Evolutionary conservation across 2,113 vertebrate species (phyloP).

Genomic region (Philantomba maxwellii): DNA sequence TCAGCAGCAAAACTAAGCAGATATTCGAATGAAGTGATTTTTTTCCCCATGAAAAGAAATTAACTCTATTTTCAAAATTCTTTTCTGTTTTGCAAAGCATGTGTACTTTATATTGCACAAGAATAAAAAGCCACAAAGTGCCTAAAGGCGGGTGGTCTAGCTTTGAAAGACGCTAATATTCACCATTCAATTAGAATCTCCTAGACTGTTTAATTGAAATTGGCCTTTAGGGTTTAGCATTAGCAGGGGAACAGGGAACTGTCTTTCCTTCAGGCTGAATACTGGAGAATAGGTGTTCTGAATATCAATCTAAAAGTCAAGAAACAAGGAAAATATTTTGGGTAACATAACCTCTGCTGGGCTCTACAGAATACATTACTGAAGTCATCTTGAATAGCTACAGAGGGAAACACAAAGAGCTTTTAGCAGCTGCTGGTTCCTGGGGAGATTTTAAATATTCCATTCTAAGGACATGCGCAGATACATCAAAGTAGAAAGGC

Average conservation of each 20-base stretch:
- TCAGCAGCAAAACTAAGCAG: not conserved
- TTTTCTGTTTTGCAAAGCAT: not conserved
- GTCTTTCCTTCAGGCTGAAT: not conserved
- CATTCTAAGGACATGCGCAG: not conserved
- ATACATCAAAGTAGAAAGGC: not conserved
- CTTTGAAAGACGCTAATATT: conserved; percentile 24
- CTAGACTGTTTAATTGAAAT: not conserved
- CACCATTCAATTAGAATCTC: not conserved
- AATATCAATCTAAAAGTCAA: conserved; percentile 26
- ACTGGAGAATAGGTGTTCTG: not conserved
- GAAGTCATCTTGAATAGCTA: not conserved
- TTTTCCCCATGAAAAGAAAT: not conserved
- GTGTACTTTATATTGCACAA: not conserved
- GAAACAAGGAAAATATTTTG: not conserved
- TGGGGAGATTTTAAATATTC: not conserved
- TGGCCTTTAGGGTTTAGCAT: not conserved
- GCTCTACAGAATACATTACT: not conserved
- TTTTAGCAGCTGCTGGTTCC: not conserved
- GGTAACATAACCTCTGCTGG: not conserved
- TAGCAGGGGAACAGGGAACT: not conserved
- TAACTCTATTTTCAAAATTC: not conserved
- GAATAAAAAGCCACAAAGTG: conserved; percentile 22
- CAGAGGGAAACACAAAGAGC: not conserved
- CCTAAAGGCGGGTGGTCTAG: conserved; percentile 11
- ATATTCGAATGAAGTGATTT: not conserved